A percentile compares a stretch with the other conserved stretches of the same genome.
Evolutionary conservation across 1,140 invertebrate species (phyloP).

Genomic region (Diabrotica virgifera): DNA sequence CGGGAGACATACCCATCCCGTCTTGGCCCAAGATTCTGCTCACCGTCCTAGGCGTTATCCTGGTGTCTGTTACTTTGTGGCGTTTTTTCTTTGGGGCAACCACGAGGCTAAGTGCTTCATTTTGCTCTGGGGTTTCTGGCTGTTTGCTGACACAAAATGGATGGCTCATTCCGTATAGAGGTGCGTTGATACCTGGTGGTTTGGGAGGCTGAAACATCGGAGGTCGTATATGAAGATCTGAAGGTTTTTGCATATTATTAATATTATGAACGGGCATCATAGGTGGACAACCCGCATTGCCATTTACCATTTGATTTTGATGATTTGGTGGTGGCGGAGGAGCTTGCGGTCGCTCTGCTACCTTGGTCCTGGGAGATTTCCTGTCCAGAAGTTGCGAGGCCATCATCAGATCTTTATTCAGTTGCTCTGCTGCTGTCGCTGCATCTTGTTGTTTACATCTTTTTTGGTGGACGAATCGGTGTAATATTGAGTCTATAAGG

Average conservation of each 20-base stretch:
- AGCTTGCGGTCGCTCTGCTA: constrained; percentile 63
- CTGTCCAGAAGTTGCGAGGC: constrained; percentile 76
- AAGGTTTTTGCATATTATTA: constrained; percentile 61
- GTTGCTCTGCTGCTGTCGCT: constrained; percentile 71
- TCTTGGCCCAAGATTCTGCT: constrained; percentile 81
- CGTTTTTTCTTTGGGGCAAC: constrained; percentile 94
- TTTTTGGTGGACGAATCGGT: constrained; percentile 78
- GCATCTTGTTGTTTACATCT: constrained; percentile 74
- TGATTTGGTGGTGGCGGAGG: constrained; percentile 46
- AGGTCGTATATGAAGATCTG: constrained; percentile 58
- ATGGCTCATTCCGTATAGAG: constrained; percentile 64
- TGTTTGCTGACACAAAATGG: constrained; percentile 65
- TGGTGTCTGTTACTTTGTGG: constrained; percentile 95
- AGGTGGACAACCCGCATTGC: constrained; percentile 39
- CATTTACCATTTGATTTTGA: constrained; percentile 46
- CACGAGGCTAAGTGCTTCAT: constrained; percentile 89
- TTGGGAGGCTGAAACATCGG: constrained; percentile 79
- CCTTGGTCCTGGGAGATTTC: constrained; percentile 78
- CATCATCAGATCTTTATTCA: constrained; percentile 75
- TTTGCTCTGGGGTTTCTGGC: constrained; percentile 80
- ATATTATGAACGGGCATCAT: constrained; percentile 43
- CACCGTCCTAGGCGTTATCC: constrained; percentile 88
- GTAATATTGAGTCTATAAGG: constrained; percentile 85
- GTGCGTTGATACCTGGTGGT: constrained; percentile 65
- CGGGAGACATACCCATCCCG: constrained; percentile 64